phyloP scores from a whole-genome alignment of 2,888 invertebrate species.

The Pammene aurita region DNA sequence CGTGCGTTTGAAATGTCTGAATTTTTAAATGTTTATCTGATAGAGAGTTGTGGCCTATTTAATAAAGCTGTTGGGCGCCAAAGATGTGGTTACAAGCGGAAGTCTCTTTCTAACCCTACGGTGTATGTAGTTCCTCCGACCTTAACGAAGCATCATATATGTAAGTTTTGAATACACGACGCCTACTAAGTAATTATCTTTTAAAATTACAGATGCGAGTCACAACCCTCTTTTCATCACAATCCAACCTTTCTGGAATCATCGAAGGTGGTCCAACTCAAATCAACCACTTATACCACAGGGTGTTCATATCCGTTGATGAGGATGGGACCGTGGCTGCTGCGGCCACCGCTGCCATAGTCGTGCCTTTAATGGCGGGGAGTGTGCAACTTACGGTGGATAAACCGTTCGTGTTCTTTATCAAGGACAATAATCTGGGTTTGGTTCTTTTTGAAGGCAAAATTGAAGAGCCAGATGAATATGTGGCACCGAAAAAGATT shows the following conservation, averaged over 20 bases:
- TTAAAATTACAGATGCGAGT: slow-evolving; percentile 82
- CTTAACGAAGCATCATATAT: too few relatives aligned
- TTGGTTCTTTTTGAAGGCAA: slow-evolving; percentile 86
- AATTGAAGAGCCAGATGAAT: slow-evolving; percentile 74
- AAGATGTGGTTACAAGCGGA: too few relatives aligned
- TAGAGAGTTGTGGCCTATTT: too few relatives aligned
- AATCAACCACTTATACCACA: slow-evolving; percentile 84
- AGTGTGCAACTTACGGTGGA: slow-evolving; percentile 80
- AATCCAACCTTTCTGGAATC: slow-evolving; percentile 84
- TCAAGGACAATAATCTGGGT: slow-evolving; percentile 81
- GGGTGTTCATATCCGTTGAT: slow-evolving; percentile 85
- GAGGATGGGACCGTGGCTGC: slow-evolving; percentile 87
- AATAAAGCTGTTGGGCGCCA: too few relatives aligned
- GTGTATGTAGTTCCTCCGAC: too few relatives aligned
- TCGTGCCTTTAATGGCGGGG: slow-evolving; percentile 85
- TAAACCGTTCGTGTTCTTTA: slow-evolving; percentile 86
- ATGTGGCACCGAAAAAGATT: slow-evolving; percentile 42
- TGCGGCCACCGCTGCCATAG: slow-evolving; percentile 83
- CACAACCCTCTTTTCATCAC: slow-evolving; percentile 78
- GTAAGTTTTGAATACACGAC: too few relatives aligned
- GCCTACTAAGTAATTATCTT: neutral
- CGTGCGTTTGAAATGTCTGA: too few relatives aligned
- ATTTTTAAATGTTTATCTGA: too few relatives aligned
- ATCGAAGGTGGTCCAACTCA: slow-evolving; percentile 65
- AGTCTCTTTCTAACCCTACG: too few relatives aligned